Evolutionary conservation across 2,797 vertebrate species (phyloP).

Genomic region (Hydrolagus colliei): DNA sequence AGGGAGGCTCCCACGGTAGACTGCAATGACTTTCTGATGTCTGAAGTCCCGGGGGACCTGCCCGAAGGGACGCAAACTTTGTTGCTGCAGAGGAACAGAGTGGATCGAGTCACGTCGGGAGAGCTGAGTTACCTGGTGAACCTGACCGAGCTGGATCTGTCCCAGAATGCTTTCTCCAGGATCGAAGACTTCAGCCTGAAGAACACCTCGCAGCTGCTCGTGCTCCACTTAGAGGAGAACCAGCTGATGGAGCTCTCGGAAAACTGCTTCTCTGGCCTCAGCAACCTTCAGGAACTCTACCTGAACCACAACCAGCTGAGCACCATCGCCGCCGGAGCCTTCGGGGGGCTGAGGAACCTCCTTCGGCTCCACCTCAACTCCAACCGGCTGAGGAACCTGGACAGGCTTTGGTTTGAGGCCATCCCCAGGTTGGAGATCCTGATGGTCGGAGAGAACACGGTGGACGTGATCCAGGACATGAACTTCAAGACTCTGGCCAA

Average conservation of each 20-base stretch:
- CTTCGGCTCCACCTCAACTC: constrained; percentile 91
- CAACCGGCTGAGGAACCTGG: constrained; percentile 73
- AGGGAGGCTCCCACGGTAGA: constrained; percentile 88
- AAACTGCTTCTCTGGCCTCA: constrained; percentile 70
- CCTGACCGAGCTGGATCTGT: constrained; percentile 89
- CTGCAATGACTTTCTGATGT: constrained; percentile 84
- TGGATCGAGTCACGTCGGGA: constrained; percentile 63
- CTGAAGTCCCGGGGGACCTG: constrained; percentile 66
- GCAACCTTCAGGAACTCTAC: constrained; percentile 86
- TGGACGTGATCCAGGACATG: constrained; percentile 74
- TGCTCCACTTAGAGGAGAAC: constrained; percentile 92
- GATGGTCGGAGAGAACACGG: constrained; percentile 91
- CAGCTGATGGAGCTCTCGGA: constrained; percentile 73
- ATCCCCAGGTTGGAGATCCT: constrained; percentile 84
- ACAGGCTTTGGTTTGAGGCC: constrained; percentile 79
- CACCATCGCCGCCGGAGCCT: constrained; percentile 73
- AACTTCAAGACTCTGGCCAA: constrained; percentile 78
- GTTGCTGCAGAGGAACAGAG: constrained; percentile 85
- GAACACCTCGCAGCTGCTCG: constrained; percentile 72
- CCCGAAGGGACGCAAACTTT: constrained; percentile 81
- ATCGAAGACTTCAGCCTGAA: constrained; percentile 60
- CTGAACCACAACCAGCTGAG: constrained; percentile 88
- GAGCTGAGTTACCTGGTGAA: constrained; percentile 72
- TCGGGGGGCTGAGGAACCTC: constrained; percentile 69
- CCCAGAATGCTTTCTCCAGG: constrained; percentile 81